Percentiles rank a stretch among this genome's conserved stretches.
phyloP scores from a whole-genome alignment of 2,113 vertebrate genomes.

The Stictonetta naevosa region DNA sequence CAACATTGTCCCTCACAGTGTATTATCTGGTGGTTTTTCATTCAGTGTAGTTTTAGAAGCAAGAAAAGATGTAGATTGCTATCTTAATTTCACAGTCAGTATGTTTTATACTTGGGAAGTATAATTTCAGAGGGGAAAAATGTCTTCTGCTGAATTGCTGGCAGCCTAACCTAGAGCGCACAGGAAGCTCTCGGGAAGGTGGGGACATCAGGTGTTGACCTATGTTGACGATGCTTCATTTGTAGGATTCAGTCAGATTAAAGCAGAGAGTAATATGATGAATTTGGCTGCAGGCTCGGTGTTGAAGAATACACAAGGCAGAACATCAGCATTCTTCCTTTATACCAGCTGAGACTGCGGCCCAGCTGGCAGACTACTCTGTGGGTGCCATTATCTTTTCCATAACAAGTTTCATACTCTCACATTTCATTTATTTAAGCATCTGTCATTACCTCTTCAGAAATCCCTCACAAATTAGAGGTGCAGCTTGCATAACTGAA shows the following conservation, averaged over 20 bases:
- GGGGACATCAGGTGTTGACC: slow-evolving; percentile 3
- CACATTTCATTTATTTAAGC: slow-evolving; percentile 22
- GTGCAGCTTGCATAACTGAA: slow-evolving; percentile 42
- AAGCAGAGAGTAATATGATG: background rate
- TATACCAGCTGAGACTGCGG: slow-evolving; percentile 4
- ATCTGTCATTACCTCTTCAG: slow-evolving; percentile 41
- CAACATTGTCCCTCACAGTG: background rate
- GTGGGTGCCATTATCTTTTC: background rate
- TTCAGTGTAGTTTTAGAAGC: background rate
- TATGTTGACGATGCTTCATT: background rate
- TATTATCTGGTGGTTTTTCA: background rate
- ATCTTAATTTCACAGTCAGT: background rate
- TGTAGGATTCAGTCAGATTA: slow-evolving; percentile 5
- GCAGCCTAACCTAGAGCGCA: background rate
- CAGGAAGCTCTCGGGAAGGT: background rate
- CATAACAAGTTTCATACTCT: slow-evolving; percentile 6
- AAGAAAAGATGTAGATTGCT: background rate
- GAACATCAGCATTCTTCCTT: background rate
- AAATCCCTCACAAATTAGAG: slow-evolving; percentile 48
- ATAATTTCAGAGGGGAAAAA: background rate
- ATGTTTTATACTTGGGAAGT: background rate
- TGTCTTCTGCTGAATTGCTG: background rate
- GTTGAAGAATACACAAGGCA: background rate
- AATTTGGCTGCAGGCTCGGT: background rate
- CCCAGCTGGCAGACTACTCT: background rate